Evolutionary conservation across 2,797 vertebrate genomes (phyloP).

Genomic region (Melanogrammus aeglefinus): DNA sequence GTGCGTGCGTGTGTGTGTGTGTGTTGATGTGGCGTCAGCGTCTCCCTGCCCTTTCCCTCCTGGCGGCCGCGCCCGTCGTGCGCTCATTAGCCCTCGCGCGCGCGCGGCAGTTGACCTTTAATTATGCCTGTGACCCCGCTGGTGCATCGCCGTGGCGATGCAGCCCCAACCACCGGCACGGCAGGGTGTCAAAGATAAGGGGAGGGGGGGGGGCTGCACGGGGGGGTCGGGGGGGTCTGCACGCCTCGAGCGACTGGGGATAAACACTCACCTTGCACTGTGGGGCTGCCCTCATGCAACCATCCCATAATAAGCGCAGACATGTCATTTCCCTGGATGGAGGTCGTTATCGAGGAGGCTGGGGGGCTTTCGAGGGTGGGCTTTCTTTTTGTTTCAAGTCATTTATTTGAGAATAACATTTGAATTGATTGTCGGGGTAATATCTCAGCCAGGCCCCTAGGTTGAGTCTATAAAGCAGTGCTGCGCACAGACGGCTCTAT

Average conservation of each 20-base stretch:
- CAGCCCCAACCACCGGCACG: slow-evolving; percentile 46
- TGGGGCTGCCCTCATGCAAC: neutral
- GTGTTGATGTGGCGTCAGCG: slow-evolving; percentile 29
- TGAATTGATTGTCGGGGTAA: neutral
- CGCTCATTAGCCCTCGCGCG: slow-evolving; percentile 68
- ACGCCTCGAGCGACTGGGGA: neutral
- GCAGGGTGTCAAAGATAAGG: slow-evolving; percentile 35
- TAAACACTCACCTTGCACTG: neutral
- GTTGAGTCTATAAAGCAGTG: neutral
- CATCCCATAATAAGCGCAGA: neutral
- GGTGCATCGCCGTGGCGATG: slow-evolving; percentile 67
- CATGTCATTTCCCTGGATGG: neutral
- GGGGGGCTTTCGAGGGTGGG: neutral
- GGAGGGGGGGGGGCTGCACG: slow-evolving; percentile 4
- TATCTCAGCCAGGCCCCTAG: slow-evolving; percentile 1
- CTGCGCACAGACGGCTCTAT: neutral
- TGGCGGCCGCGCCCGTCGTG: slow-evolving; percentile 49
- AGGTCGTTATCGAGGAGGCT: neutral
- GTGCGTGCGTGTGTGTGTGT: slow-evolving; percentile 31
- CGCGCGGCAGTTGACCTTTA: slow-evolving; percentile 77
- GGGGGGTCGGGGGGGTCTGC: neutral
- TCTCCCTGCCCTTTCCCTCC: slow-evolving; percentile 51
- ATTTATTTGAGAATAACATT: neutral
- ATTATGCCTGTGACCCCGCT: slow-evolving; percentile 78
- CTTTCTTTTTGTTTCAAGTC: neutral